Percentiles rank a stretch among this genome's conserved stretches.
These are phyloP conservation scores for Lindbergichthys nudifrons DNA, from an alignment of 2,797 vertebrate species.

Conservation along the genomic window DNA sequence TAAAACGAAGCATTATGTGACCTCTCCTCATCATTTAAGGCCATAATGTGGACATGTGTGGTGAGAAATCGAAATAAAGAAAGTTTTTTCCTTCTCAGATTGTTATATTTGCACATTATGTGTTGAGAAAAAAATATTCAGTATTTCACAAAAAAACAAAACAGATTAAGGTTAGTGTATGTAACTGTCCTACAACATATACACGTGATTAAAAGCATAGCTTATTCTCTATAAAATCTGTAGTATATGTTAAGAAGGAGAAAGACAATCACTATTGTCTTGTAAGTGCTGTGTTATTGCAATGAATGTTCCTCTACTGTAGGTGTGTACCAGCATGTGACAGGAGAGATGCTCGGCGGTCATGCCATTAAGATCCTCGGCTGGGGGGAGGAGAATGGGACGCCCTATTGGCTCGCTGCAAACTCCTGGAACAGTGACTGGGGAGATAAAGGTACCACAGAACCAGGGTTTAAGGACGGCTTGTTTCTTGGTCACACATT, in stretches of 20 bases:
- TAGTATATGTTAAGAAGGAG: neutral
- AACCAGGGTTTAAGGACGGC: neutral
- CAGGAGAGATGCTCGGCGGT: conserved; percentile 88
- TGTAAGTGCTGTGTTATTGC: neutral
- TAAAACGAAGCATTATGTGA: conserved; percentile 2
- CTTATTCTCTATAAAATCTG: too few species aligned
- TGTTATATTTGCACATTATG: too few species aligned
- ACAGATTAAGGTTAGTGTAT: too few species aligned
- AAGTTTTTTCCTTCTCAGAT: too few species aligned
- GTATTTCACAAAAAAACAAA: too few species aligned
- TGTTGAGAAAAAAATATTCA: too few species aligned
- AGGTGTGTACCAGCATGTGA: conserved; percentile 94
- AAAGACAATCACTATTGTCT: neutral
- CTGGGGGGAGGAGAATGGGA: conserved; percentile 90
- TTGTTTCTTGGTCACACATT: neutral
- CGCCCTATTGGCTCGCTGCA: conserved; percentile 92
- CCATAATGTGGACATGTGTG: too few species aligned
- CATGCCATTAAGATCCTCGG: conserved; percentile 93
- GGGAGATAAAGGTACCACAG: conserved; percentile 90
- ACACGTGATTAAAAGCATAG: too few species aligned
- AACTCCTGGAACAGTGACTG: conserved; percentile 98
- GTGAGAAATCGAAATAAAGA: too few species aligned
- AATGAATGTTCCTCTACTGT: neutral
- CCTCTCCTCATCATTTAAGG: neutral
- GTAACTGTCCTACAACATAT: too few species aligned